phyloP scores from a whole-genome alignment of 2,113 vertebrate species.

The Brachypteracias leptosomus region DNA sequence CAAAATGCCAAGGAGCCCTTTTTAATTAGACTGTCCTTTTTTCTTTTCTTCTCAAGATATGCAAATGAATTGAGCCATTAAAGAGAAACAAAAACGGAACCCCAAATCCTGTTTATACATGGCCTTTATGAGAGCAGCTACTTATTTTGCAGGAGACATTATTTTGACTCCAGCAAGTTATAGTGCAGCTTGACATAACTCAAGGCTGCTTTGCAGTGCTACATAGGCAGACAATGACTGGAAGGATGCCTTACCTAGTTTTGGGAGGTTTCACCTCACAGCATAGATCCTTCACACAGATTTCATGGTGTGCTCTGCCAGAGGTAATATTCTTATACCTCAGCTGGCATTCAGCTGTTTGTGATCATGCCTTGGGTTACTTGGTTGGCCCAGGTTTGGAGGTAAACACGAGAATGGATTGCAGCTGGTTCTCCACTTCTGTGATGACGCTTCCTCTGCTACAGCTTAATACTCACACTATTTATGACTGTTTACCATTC shows the following conservation, averaged over 20 bases:
- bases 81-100: slow-evolving; percentile 52
- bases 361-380: not conserved
- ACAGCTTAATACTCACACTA: not conserved
- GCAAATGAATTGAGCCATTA: not conserved
- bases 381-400: not conserved
- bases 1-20: slow-evolving; percentile 36
- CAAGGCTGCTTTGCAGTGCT: not conserved
- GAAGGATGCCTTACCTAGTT: not conserved
- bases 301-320: not conserved
- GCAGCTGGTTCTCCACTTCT: not conserved
- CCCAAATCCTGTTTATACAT: not conserved
- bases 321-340: not conserved
- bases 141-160: slow-evolving; percentile 5
- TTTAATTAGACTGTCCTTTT: slow-evolving; percentile 55
- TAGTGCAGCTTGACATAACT: not conserved
- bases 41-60: slow-evolving; percentile 47
- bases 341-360: not conserved
- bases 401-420: not conserved
- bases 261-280: not conserved
- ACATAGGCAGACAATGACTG: not conserved
- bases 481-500: not conserved
- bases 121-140: not conserved
- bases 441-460: not conserved
- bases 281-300: not conserved
- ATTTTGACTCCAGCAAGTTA: not conserved